Evolutionary conservation across 2,797 vertebrate species (phyloP).

Genomic region (Bovichtus variegatus): DNA sequence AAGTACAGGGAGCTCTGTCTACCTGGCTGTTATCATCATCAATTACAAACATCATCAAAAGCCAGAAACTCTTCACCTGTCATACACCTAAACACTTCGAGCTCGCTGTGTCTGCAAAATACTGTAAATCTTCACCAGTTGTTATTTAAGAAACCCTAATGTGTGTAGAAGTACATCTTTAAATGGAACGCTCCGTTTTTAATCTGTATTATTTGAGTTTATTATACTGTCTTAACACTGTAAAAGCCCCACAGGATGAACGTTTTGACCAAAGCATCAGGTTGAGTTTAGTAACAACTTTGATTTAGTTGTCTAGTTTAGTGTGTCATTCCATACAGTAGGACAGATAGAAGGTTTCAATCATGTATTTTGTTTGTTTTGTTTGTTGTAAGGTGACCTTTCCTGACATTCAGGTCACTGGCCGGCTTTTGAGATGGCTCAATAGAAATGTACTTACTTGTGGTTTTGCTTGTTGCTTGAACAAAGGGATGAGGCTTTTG

Average conservation of each 20-base stretch:
- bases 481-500: no score
- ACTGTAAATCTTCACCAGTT: neutral
- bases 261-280: neutral
- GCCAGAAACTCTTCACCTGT: constrained; percentile 27
- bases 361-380: neutral
- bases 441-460: no score
- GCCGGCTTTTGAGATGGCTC: neutral
- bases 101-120: neutral
- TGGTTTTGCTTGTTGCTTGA: no score
- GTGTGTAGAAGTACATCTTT: neutral
- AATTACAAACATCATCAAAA: constrained; percentile 46
- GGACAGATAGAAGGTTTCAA: neutral
- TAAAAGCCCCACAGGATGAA: neutral
- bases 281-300: neutral
- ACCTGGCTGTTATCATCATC: constrained; percentile 56
- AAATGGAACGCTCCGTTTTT: neutral
- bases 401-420: neutral
- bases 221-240: neutral
- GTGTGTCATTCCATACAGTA: neutral
- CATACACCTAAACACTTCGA: neutral
- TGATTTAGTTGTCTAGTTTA: neutral
- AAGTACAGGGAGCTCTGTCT: constrained; percentile 49
- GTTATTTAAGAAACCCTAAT: neutral
- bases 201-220: neutral
- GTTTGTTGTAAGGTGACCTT: neutral